Base-by-base conservation (phyloP, 2,888 invertebrate genomes). In the Automeris io region DNA sequence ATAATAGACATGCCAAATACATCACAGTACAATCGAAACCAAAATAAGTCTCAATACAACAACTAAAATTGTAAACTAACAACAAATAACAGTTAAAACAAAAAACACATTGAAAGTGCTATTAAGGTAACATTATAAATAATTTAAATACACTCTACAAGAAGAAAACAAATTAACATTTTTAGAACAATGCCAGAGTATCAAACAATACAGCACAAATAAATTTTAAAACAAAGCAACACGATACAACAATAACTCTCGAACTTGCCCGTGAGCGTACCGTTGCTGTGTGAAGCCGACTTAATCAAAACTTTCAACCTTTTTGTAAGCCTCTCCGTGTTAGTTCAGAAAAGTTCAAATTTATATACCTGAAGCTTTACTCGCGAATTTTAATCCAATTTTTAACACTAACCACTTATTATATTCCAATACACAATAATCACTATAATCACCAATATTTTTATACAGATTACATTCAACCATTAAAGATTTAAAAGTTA, bases 201-300 rank as follows among this genome's bases (percentile, higher is more conserved):
- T 50, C 50, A 62, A 70, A 79, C 75, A 81, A 80, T 67, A 56
- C 57, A 45, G 61, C 69, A 69, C 70, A 71, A 71, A 68, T 61
- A 74, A 67, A 63, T 37, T 32, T 23, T 12, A 23, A 23, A n/a
- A 67, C 65, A 62, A 73, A 65, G 66, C 62, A 65, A 59, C 60
- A 66, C 52, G 61, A 58, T 57, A 58, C 56, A 73, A 68, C 29
- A 29, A 29, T 29, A 29, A 16, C 29, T 29, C 29, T 16, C 16
- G 16, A 59, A 71, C 69, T 68, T 70, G 67, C 70, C 68, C 50
- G 57, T 61, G 57, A 62, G 66, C 70, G 55, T 62, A 66, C 63
- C 66, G 69, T 51, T 55, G 69, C 50, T 55, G 65, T 54, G 54
- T 55, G 63, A 58, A 57, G 68, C 62, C 66, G 65, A 54, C 59